Conservation (phyloP, 2,888 invertebrate genomes). For the Brenthis ino region DNA sequence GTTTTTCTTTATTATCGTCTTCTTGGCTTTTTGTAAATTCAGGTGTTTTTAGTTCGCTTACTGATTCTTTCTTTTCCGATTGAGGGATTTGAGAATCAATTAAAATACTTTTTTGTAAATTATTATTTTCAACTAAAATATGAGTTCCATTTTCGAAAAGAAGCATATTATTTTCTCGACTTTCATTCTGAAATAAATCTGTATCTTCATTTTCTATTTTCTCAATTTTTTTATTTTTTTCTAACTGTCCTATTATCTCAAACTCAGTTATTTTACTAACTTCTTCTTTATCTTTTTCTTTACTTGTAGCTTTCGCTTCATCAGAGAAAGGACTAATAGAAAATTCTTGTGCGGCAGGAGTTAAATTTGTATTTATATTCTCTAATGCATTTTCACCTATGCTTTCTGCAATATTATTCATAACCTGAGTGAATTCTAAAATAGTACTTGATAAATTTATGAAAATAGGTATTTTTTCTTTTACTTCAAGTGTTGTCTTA, state of each 20-base stretch:
- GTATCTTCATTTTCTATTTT: too few species aligned
- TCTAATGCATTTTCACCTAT: constrained; percentile 1
- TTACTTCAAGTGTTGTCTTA: constrained; percentile 62
- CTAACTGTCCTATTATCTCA: neutral
- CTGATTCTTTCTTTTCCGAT: too few species aligned
- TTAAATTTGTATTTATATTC: neutral
- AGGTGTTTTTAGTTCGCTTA: too few species aligned
- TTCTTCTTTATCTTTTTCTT: neutral
- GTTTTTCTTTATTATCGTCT: neutral
- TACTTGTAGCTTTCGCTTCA: too few species aligned
- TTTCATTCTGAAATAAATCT: too few species aligned
- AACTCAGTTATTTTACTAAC: constrained; percentile 19
- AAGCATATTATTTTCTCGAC: too few species aligned
- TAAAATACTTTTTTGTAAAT: too few species aligned
- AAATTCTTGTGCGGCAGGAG: neutral
- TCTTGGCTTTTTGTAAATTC: neutral
- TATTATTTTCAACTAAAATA: too few species aligned
- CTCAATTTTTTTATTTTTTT: neutral
- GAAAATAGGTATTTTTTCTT: constrained; percentile 71
- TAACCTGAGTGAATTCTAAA: constrained; percentile 40
- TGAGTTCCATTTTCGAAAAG: too few species aligned
- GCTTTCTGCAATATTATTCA: constrained; percentile 21
- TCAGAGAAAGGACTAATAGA: neutral
- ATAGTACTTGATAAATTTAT: constrained; percentile 56
- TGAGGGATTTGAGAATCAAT: too few species aligned